Evolutionary conservation across 2,888 invertebrate species (phyloP).

Genomic region (Heteromyza rotundicornis): DNA sequence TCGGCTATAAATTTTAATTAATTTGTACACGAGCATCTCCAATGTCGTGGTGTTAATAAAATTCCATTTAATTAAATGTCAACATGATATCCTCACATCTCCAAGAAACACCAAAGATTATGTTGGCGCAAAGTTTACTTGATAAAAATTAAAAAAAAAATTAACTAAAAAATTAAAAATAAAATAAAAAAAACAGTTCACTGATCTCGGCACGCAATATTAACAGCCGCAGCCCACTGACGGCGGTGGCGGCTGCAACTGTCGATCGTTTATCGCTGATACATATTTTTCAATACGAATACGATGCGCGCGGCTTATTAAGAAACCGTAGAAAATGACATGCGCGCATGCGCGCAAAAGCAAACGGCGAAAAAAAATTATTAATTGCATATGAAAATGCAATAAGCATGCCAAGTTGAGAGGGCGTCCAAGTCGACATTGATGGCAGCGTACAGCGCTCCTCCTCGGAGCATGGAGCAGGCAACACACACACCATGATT

Average conservation of each 20-base stretch:
- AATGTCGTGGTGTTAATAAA: not conserved
- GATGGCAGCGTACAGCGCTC: not conserved
- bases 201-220: not conserved
- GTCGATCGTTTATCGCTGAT: conserved; percentile 25
- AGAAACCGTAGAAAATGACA: conserved; percentile 20
- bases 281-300: conserved; percentile 22
- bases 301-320: conserved; percentile 9
- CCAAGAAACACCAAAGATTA: not conserved
- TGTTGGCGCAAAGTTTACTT: not conserved
- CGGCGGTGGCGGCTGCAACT: conserved; percentile 1
- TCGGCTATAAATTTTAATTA: not conserved
- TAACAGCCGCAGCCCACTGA: not conserved
- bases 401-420: conserved; percentile 30
- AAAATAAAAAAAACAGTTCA: not conserved
- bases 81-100: not conserved
- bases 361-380: conserved; percentile 26
- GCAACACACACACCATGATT: not conserved
- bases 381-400: conserved; percentile 41
- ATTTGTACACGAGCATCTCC: not conserved
- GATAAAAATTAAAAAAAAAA: too few relatives aligned
- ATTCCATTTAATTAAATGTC: conserved; percentile 3
- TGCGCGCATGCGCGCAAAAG: conserved; percentile 27
- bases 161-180: too few relatives aligned
- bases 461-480: not conserved
- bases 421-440: too few relatives aligned